Evolutionary conservation across 2,888 invertebrate species (phyloP), one percentile per base, ranked within the genome.

Genomic region (Coleophora deauratella): DNA sequence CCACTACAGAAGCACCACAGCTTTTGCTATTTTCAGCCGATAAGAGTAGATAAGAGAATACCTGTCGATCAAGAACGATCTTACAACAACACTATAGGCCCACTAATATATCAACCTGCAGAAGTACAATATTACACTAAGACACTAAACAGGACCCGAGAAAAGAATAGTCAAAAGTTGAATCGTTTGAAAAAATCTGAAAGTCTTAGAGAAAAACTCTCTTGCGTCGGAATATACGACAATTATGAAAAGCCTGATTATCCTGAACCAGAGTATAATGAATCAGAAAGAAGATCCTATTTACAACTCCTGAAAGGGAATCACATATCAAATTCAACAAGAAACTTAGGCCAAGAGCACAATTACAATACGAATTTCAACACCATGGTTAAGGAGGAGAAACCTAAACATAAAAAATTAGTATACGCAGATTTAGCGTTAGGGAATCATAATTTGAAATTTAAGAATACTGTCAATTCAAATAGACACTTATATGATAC

Each of bases 21-120:
- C 64, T 90, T 90, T 62, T 89, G 89, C 59, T 90, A 89, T 55
- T 90, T 90, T 54, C 90, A 90, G 75, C 90, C 90, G 6, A 89
- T 90, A 51, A 87, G 89, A 62, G 79, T 85, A 56, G 89, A 89
- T 56, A 88, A 89, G 52, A 84, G 89, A 52, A 74, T 81, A 15
- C 76, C 79, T 2, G 77, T 79, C 44, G 84, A 85, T 46, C 80
- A 81, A 53, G 82, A 82, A 40, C 66, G 76, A 45, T 66, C 79
- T 0, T 82, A 80, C 42, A 79, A 86, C 39, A 85, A 85, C 43
- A 77, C 84, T 11, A 76, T 86, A 62, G 82, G 86, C 31, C 82
- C 86, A 28, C 52, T 85, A 39, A 81, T 86, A 46, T 86, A 85
- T 46, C 84, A 84, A 47, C 82, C 80, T 0, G 51, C 72, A 15